phyloP scores from a whole-genome alignment of 2,797 vertebrate species.

The Manis javanica region DNA sequence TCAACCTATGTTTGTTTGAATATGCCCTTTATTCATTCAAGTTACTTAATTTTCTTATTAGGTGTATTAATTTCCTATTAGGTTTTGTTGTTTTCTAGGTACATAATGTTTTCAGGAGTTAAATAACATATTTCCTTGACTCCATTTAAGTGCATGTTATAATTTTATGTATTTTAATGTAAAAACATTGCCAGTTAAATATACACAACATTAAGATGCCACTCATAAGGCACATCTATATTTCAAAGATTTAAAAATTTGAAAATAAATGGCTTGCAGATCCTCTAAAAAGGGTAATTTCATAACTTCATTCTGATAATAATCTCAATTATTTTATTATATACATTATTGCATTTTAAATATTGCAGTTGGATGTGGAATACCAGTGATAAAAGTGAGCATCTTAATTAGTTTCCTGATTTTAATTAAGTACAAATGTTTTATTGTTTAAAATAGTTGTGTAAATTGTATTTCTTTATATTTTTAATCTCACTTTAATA shows the following conservation, averaged over 20 bases:
- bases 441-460: neutral
- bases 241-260: neutral
- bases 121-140: neutral
- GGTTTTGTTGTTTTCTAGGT: neutral
- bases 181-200: neutral
- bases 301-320: neutral
- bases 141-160: neutral
- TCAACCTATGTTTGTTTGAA: neutral
- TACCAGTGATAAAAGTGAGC: neutral
- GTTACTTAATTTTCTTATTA: neutral
- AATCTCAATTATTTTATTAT: neutral
- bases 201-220: neutral
- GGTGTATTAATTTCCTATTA: neutral
- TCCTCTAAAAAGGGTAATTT: neutral
- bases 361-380: neutral
- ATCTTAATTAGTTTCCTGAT: neutral
- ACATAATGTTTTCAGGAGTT: neutral
- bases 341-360: neutral
- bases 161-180: neutral
- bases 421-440: neutral
- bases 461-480: neutral
- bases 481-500: neutral
- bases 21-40: neutral
- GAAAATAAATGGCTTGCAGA: neutral
- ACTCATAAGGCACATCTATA: neutral